These are phyloP conservation scores for Brotula barbata DNA, from an alignment of 2,797 vertebrate species.

Conservation along the genomic window DNA sequence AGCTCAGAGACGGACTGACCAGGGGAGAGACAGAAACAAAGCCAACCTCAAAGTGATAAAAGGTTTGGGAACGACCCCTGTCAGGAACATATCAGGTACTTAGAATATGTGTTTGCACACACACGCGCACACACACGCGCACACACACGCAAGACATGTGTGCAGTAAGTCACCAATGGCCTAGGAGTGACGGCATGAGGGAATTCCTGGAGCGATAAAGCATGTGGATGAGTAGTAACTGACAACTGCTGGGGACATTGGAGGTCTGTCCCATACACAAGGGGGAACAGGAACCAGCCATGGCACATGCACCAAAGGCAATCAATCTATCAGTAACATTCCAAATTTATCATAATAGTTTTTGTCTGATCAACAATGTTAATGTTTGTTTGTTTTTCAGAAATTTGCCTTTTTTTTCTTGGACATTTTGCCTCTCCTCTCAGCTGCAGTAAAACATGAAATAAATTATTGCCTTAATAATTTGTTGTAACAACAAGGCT, in stretches of 20 bases:
- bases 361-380: too few relatives aligned
- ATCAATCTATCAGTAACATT: too few relatives aligned
- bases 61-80: constrained; percentile 37
- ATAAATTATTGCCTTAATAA: too few relatives aligned
- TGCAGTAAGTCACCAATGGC: constrained; percentile 34
- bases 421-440: too few relatives aligned
- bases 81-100: constrained; percentile 37
- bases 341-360: too few relatives aligned
- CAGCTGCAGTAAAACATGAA: too few relatives aligned
- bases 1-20: constrained; percentile 21
- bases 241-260: constrained; percentile 51
- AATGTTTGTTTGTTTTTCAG: too few relatives aligned
- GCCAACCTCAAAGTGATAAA: constrained; percentile 47
- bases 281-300: constrained; percentile 9
- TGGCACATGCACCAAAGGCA: not conserved
- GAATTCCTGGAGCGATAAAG: constrained; percentile 49
- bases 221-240: constrained; percentile 46
- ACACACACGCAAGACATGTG: constrained; percentile 8
- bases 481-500: too few relatives aligned
- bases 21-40: constrained; percentile 13
- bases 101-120: constrained; percentile 6
- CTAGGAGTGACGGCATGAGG: constrained; percentile 45
- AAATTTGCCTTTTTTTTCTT: too few relatives aligned
- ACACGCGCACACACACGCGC: not conserved
- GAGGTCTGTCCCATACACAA: constrained; percentile 28